Conservation (phyloP, 2,113 vertebrate species). For the Forbesichthys papilliferus region DNA sequence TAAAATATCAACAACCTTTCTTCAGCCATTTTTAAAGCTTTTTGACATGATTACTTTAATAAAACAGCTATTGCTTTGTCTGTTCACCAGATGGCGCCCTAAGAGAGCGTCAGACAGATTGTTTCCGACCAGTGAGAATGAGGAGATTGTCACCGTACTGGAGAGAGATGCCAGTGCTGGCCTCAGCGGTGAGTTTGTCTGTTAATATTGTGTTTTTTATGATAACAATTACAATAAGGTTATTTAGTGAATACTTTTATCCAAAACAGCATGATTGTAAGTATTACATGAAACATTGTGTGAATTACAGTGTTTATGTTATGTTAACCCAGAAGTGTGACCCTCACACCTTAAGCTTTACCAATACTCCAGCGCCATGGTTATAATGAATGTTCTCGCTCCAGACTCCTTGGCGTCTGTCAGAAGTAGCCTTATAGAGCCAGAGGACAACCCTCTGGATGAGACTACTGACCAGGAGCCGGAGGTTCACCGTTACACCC, state of each 20-base stretch:
- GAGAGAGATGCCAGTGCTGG: conserved; percentile 35
- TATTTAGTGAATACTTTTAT: no score
- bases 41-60: background rate
- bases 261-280: no score
- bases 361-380: no score
- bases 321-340: no score
- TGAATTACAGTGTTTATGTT: no score
- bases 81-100: conserved; percentile 66
- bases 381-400: background rate
- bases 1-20: no score
- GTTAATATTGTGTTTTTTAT: background rate
- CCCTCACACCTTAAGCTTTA: no score
- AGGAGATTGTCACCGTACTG: conserved; percentile 21
- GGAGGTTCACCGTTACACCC: conserved; percentile 11
- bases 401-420: background rate
- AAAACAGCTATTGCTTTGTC: background rate
- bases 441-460: conserved; percentile 34
- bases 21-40: no score
- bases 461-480: conserved; percentile 15
- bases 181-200: conserved; percentile 15
- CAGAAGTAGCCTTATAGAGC: conserved; percentile 15
- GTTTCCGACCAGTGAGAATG: conserved; percentile 6
- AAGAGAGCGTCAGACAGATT: conserved; percentile 65
- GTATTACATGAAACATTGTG: no score
- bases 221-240: background rate